phyloP scores from a whole-genome alignment of 2,888 invertebrate genomes.

The Elaeidobius kamerunicus region DNA sequence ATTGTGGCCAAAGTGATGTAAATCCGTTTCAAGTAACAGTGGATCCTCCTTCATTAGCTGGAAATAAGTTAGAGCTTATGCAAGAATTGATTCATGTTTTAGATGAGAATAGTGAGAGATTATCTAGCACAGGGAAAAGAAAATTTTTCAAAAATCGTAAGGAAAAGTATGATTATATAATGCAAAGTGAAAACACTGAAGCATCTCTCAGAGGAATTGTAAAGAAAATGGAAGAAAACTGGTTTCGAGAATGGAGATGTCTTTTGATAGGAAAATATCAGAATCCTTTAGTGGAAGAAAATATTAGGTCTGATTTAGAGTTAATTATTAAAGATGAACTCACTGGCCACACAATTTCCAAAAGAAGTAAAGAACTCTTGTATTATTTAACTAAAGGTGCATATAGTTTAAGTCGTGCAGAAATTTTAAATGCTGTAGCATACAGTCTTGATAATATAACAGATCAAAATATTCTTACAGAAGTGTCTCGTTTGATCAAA shows the following conservation, averaged over 20 bases:
- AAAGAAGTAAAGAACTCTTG: slow-evolving; percentile 47
- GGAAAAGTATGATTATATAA: slow-evolving; percentile 36
- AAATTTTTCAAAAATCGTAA: slow-evolving; percentile 33
- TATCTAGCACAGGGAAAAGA: slow-evolving; percentile 31
- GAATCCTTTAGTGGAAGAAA: slow-evolving; percentile 50
- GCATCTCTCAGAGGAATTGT: slow-evolving; percentile 49
- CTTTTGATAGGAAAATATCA: slow-evolving; percentile 59
- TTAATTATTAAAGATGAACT: slow-evolving; percentile 26
- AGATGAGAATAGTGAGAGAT: slow-evolving; percentile 35
- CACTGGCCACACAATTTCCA: slow-evolving; percentile 31
- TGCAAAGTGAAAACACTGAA: slow-evolving; percentile 32
- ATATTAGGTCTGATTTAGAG: slow-evolving; percentile 53
- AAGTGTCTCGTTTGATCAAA: slow-evolving; percentile 12
- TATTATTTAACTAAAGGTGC: slow-evolving; percentile 49
- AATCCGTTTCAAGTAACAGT: slow-evolving; percentile 42
- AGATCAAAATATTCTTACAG: slow-evolving; percentile 5
- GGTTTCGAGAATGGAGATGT: slow-evolving; percentile 63
- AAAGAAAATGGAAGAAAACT: slow-evolving; percentile 58
- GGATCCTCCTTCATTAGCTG: slow-evolving; percentile 20
- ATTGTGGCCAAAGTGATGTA: slow-evolving; percentile 40
- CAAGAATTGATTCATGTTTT: slow-evolving; percentile 41
- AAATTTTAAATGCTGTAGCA: slow-evolving; percentile 48
- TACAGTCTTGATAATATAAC: slow-evolving; percentile 15
- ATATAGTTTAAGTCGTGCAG: slow-evolving; percentile 44
- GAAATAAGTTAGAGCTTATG: slow-evolving; percentile 32